Percentiles rank a stretch among this genome's conserved stretches.
phyloP scores from a whole-genome alignment of 2,113 vertebrate genomes.

The Sander lucioperca region DNA sequence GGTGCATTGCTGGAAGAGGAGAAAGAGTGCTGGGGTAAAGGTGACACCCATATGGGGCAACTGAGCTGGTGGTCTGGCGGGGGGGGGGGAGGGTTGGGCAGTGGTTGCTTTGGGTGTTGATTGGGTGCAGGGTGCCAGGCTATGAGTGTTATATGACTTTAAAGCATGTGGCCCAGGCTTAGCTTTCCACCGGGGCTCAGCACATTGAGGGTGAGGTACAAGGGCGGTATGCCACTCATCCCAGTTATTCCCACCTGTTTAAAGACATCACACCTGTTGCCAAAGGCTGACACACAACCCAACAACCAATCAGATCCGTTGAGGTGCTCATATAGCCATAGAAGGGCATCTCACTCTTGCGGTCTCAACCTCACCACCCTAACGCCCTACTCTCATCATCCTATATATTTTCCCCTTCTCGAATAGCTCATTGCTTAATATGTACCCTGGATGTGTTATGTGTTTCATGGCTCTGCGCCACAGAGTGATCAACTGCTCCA shows the following conservation, averaged over 20 bases:
- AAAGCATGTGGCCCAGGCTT: constrained; percentile 78
- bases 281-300: constrained; percentile 70
- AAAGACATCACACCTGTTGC: constrained; percentile 85
- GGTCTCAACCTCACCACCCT: constrained; percentile 17
- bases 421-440: constrained; percentile 40
- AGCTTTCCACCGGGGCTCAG: constrained; percentile 78
- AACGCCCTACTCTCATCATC: constrained; percentile 28
- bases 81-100: constrained; percentile 36
- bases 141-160: constrained; percentile 81
- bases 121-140: constrained; percentile 57
- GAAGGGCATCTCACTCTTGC: constrained; percentile 71
- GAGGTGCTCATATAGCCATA: constrained; percentile 81
- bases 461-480: constrained; percentile 15
- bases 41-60: constrained; percentile 71
- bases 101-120: constrained; percentile 58
- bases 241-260: constrained; percentile 86
- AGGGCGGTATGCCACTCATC: constrained; percentile 84
- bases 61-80: constrained; percentile 55
- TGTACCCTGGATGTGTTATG: constrained; percentile 22
- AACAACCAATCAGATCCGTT: constrained; percentile 77
- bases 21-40: constrained; percentile 47
- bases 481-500: constrained; percentile 21
- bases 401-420: constrained; percentile 49
- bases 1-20: constrained; percentile 39
- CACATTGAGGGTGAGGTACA: constrained; percentile 82